These are phyloP conservation scores for Sarcophaga bullata DNA, from an alignment of 1,140 invertebrate genomes.

Conservation along the genomic window DNA sequence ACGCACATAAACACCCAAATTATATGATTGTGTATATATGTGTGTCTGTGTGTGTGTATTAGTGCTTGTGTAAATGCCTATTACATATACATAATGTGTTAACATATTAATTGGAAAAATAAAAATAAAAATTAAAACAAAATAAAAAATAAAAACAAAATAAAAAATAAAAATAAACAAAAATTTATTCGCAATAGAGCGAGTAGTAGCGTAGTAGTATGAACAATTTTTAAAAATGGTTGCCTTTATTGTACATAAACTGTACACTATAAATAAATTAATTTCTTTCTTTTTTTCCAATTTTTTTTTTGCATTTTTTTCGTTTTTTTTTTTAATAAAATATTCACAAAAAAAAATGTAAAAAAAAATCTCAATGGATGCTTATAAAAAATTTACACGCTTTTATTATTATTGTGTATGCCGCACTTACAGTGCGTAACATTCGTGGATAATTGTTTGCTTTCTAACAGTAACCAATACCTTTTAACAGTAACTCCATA, in stretches of 20 bases:
- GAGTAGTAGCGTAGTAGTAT: not conserved
- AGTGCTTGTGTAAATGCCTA: not conserved
- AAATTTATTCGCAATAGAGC: not conserved
- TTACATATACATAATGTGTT: constrained; percentile 32
- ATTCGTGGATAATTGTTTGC: not conserved
- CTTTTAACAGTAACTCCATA: not conserved
- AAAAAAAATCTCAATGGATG: constrained; percentile 9
- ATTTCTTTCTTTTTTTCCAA: not conserved
- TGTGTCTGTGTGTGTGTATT: not conserved
- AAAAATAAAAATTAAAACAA: constrained; percentile 27
- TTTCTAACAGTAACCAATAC: not conserved
- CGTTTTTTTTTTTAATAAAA: too few species aligned
- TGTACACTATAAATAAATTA: constrained; percentile 20
- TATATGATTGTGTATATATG: not conserved
- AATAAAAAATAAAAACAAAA: too few species aligned
- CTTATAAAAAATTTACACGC: constrained; percentile 19
- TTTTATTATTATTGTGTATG: constrained; percentile 7
- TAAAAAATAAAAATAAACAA: not conserved
- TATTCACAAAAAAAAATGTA: not conserved
- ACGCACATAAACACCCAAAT: not conserved
- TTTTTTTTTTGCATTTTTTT: too few species aligned
- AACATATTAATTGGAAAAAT: constrained; percentile 36
- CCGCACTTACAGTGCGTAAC: not conserved
- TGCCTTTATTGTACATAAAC: constrained; percentile 28
- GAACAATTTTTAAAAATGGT: constrained; percentile 30